A percentile compares a stretch with the other conserved stretches of the same genome.
phyloP scores from a whole-genome alignment of 2,797 vertebrate genomes.

The Chrosomus eos region DNA sequence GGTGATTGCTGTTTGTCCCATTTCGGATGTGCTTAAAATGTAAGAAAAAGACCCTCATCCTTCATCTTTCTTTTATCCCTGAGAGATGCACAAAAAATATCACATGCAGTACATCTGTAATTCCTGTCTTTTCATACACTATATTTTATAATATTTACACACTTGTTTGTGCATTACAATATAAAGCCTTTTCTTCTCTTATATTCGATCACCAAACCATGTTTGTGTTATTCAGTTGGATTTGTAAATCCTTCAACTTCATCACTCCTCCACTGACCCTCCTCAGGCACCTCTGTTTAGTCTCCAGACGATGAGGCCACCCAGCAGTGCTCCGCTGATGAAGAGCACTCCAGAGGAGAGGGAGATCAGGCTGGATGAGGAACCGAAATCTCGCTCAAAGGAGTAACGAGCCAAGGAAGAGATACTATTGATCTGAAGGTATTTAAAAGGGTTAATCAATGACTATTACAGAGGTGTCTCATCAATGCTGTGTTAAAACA shows the following conservation, averaged over 20 bases:
- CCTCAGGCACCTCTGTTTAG: slow-evolving; percentile 16
- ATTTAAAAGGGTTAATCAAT: neutral
- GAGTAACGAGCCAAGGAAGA: slow-evolving; percentile 15
- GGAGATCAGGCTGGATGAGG: neutral
- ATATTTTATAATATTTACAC: neutral
- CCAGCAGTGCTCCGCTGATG: slow-evolving; percentile 14
- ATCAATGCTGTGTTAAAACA: neutral
- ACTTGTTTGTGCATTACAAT: neutral
- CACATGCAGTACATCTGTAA: neutral
- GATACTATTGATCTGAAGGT: slow-evolving; percentile 24
- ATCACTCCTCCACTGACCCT: neutral
- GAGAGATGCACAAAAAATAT: neutral
- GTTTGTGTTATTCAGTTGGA: neutral
- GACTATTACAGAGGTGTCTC: neutral
- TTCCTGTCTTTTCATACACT: neutral
- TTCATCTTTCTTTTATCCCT: neutral
- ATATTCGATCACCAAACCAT: neutral
- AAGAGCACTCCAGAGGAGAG: slow-evolving; percentile 1
- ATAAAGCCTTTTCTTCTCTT: neutral
- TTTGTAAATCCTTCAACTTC: neutral
- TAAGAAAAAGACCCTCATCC: neutral
- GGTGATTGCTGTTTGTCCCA: neutral
- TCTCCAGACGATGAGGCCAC: slow-evolving; percentile 4
- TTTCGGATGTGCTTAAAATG: neutral
- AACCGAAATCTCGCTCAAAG: slow-evolving; percentile 4